Evolutionary conservation across 2,888 invertebrate species (phyloP), one percentile per base, ranked within the genome.

Genomic region (Bugulina stolonifera): DNA sequence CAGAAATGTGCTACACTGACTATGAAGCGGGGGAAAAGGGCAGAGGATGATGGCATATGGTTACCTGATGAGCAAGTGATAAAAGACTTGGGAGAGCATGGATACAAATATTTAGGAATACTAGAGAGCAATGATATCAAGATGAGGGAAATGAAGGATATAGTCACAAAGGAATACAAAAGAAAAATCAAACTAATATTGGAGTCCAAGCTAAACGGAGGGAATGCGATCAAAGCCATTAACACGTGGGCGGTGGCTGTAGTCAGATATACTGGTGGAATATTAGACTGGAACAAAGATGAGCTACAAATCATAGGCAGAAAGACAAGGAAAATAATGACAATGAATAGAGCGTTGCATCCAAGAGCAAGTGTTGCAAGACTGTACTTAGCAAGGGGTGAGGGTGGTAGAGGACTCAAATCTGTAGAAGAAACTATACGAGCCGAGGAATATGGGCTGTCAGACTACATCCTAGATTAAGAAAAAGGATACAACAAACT

Each of bases 261-360:
- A 5, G n/a, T 57, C 57, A 57, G 57, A 57, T 57, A 23, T 25
- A n/a, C 57, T 57, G 57, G 23, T n/a, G 57, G 23, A 57, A 57
- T 57, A 57, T 25, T 57, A n/a, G 57, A 57, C 23, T 57, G 57
- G 10, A 57, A 18, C 14, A 5, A 57, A 25, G 57, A 57, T n/a
- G 57, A 57, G 23, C 23, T 14, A 57, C 5, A 14, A 23, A 25
- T 5, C 5, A 57, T 57, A 5, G 57, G n/a, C n/a, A n/a, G n/a
- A n/a, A n/a, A n/a, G n/a, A n/a, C n/a, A n/a, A n/a, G n/a, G n/a
- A n/a, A n/a, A n/a, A n/a, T n/a, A n/a, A n/a, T n/a, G n/a, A n/a
- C n/a, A n/a, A n/a, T n/a, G n/a, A n/a, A n/a, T n/a, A n/a, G n/a
- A n/a, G n/a, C n/a, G n/a, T n/a, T n/a, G n/a, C n/a, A n/a, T n/a